phyloP scores from a whole-genome alignment of 2,113 vertebrate species.

The Dicentrarchus labrax region DNA sequence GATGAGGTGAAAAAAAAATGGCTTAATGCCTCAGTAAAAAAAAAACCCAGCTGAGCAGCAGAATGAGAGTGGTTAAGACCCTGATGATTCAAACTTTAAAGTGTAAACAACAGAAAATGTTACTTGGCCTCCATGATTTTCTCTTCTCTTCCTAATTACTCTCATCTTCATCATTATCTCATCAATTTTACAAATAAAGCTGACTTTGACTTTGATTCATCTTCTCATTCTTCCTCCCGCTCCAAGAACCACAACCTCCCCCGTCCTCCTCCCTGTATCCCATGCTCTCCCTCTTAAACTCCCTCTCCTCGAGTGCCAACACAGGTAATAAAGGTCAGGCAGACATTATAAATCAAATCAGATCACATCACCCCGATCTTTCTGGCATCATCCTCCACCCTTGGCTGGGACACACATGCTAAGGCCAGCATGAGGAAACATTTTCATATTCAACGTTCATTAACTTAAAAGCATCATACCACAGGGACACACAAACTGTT shows the following conservation, averaged over 20 bases:
- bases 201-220: no score
- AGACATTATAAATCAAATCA: constrained; percentile 79
- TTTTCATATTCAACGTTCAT: constrained; percentile 65
- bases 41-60: constrained; percentile 5
- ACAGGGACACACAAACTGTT: constrained; percentile 18
- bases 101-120: constrained; percentile 54
- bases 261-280: neutral
- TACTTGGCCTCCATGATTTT: constrained; percentile 23
- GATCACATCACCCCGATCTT: constrained; percentile 72
- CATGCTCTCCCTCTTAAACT: constrained; percentile 18
- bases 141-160: constrained; percentile 40
- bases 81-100: constrained; percentile 43
- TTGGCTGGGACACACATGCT: constrained; percentile 53
- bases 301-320: constrained; percentile 54
- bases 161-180: no score
- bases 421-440: constrained; percentile 34
- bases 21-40: neutral
- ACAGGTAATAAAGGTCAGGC: constrained; percentile 81
- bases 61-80: constrained; percentile 44
- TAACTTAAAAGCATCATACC: constrained; percentile 62
- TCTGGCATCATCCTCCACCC: constrained; percentile 56
- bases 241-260: neutral
- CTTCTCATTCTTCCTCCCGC: constrained; percentile 20
- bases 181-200: no score
- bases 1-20: constrained; percentile 21